phyloP scores from a whole-genome alignment of 2,113 vertebrate species.

The Esox niger region DNA sequence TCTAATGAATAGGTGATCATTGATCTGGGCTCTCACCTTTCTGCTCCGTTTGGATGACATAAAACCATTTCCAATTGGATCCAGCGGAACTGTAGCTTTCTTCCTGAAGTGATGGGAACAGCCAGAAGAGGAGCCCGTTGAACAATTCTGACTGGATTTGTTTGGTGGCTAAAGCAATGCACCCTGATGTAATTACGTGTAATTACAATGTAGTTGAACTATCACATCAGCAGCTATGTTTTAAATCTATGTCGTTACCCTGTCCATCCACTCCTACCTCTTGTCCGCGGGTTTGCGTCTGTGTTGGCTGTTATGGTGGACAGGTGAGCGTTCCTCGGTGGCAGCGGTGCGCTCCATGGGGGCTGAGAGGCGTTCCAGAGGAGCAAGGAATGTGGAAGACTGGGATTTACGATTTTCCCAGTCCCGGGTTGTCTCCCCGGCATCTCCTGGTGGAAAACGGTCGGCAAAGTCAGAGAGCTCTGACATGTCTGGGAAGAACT shows the following conservation, averaged over 20 bases:
- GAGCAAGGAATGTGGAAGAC: constrained; percentile 21
- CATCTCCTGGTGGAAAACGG: constrained; percentile 57
- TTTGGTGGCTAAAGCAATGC: too few relatives aligned
- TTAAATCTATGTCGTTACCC: not conserved
- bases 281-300: constrained; percentile 59
- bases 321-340: not conserved
- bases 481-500: constrained; percentile 41
- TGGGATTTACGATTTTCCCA: constrained; percentile 30
- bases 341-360: not conserved
- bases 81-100: constrained; percentile 61
- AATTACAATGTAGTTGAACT: too few relatives aligned
- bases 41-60: constrained; percentile 43
- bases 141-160: not conserved
- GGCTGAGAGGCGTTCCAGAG: constrained; percentile 43
- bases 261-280: constrained; percentile 40
- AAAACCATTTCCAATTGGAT: constrained; percentile 65
- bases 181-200: too few relatives aligned
- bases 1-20: too few relatives aligned
- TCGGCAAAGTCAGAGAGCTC: constrained; percentile 50
- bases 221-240: not conserved
- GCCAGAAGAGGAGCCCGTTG: not conserved
- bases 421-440: constrained; percentile 40
- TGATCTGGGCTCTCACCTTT: constrained; percentile 51
- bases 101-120: constrained; percentile 45
- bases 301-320: constrained; percentile 35